A percentile compares a stretch with the other conserved stretches of the same genome.
phyloP scores from a whole-genome alignment of 2,113 vertebrate species.

The Callipepla squamata region DNA sequence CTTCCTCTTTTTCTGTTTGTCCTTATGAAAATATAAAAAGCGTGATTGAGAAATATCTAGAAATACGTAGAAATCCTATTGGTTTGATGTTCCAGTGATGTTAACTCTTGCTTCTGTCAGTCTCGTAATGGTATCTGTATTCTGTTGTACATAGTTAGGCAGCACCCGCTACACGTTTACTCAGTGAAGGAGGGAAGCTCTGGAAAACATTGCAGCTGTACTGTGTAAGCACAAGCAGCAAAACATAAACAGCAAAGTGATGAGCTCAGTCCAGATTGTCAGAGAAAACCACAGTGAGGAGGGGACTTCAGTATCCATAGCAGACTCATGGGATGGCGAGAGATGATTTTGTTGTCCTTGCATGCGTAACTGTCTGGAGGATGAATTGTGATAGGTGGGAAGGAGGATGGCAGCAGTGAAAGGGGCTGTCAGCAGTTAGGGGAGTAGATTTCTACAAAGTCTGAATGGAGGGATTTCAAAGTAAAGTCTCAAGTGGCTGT shows the following conservation, averaged over 20 bases:
- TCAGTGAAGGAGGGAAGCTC: neutral
- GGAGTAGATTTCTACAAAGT: neutral
- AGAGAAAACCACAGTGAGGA: neutral
- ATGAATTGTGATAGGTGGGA: neutral
- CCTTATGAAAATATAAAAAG: neutral
- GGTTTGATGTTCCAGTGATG: neutral
- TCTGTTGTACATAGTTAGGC: neutral
- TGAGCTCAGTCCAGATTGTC: neutral
- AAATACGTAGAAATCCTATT: neutral
- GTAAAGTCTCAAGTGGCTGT: neutral
- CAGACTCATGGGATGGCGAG: neutral
- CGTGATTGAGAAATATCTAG: neutral
- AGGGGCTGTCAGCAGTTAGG: neutral
- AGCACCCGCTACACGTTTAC: neutral
- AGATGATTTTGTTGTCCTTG: neutral
- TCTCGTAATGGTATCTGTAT: neutral
- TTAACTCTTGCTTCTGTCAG: neutral
- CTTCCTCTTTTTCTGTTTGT: neutral
- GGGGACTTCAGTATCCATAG: neutral
- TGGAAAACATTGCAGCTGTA: neutral
- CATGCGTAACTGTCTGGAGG: neutral
- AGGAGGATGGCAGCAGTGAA: neutral
- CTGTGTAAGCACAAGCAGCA: neutral
- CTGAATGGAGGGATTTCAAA: conserved; percentile 1
- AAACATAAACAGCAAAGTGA: neutral